A percentile compares a stretch with the other conserved stretches of the same genome.
Conservation (phyloP, 2,113 vertebrate species). For the Gallinago undulata region DNA sequence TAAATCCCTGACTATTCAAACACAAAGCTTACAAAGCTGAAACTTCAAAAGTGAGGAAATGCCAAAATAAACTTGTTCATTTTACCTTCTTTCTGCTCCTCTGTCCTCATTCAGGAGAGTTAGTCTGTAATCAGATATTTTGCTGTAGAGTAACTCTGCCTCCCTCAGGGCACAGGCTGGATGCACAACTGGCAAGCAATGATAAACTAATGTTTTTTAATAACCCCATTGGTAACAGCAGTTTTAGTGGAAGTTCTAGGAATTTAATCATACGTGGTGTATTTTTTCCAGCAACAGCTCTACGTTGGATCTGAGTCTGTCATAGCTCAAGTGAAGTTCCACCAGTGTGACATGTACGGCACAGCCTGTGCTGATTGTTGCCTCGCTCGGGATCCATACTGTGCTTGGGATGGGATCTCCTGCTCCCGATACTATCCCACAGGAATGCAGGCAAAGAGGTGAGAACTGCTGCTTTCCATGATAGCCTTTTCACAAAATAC, state of each 20-base stretch:
- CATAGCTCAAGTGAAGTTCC: conserved; percentile 87
- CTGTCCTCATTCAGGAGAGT: neutral
- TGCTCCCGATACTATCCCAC: conserved; percentile 91
- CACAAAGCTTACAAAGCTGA: neutral
- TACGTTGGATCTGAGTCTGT: conserved; percentile 87
- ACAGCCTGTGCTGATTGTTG: conserved; percentile 95
- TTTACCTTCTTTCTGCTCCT: neutral
- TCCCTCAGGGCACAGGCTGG: conserved; percentile 7
- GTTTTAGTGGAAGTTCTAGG: neutral
- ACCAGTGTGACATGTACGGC: conserved; percentile 95
- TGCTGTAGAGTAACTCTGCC: conserved; percentile 32
- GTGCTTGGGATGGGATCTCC: conserved; percentile 94
- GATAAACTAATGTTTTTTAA: neutral
- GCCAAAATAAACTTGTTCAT: neutral
- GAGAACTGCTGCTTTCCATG: neutral
- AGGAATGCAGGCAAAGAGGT: conserved; percentile 89
- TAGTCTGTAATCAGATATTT: neutral
- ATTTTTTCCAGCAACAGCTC: conserved; percentile 86
- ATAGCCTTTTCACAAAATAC: fast-evolving
- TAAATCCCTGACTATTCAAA: neutral
- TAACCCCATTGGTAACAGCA: neutral
- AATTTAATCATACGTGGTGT: neutral
- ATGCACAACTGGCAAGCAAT: neutral
- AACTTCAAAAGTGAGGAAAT: neutral
- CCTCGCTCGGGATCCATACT: conserved; percentile 95